Percentiles rank a stretch among this genome's conserved stretches.
Evolutionary conservation across 92 coral and sea anemone genomes (phyloP).

Genomic region (Zoanthus gigantus): DNA sequence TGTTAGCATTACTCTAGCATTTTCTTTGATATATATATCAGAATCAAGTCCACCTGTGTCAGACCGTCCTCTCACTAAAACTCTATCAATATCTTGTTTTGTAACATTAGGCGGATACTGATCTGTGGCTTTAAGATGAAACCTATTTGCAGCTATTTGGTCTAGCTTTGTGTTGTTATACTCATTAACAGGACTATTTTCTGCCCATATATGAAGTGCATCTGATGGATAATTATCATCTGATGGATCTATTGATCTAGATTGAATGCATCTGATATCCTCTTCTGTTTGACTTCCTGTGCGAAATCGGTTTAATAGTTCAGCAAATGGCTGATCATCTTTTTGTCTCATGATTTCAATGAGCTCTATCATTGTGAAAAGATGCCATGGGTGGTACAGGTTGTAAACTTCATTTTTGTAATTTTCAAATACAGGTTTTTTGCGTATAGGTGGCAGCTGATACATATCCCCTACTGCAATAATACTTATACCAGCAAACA

Average conservation of each 20-base stretch:
- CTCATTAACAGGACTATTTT: conserved; percentile 65
- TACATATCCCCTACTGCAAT: conserved; percentile 67
- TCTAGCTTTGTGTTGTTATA: conserved; percentile 45
- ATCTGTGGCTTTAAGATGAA: conserved; percentile 65
- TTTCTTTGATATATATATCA: conserved; percentile 67
- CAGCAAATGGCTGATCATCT: conserved; percentile 51
- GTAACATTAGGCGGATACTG: conserved; percentile 64
- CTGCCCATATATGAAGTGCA: conserved; percentile 69
- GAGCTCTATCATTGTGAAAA: conserved; percentile 68
- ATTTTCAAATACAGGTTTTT: conserved; percentile 57
- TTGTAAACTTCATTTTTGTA: conserved; percentile 56
- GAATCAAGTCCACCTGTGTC: conserved; percentile 80
- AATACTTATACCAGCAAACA: conserved; percentile 64
- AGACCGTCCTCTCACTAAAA: conserved; percentile 50
- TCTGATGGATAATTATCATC: conserved; percentile 52
- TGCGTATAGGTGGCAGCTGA: conserved; percentile 66
- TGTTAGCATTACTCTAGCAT: conserved; percentile 73
- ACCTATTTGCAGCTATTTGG: conserved; percentile 14
- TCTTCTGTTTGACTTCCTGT: conserved; percentile 72
- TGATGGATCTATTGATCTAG: conserved; percentile 23
- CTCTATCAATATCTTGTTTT: conserved; percentile 57
- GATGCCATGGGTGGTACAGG: conserved; percentile 67
- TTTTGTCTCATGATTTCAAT: conserved; percentile 17
- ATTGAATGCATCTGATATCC: conserved; percentile 40
- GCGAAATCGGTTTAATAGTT: conserved; percentile 71